Percentiles rank a stretch among this genome's conserved stretches.
phyloP scores from a whole-genome alignment of 2,888 invertebrate species.

The Torymus auratus region DNA sequence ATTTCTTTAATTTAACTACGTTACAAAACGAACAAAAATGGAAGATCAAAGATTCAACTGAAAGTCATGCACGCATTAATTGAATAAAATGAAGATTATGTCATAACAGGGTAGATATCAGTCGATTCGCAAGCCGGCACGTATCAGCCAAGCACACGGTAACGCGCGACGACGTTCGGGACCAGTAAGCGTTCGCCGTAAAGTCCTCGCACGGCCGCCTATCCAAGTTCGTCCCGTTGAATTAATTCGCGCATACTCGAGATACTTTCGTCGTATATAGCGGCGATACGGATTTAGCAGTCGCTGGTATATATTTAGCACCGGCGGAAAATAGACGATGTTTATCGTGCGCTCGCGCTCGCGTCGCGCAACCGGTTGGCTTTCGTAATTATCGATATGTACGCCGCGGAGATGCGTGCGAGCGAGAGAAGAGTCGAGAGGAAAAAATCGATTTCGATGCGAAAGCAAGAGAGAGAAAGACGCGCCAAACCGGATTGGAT shows the following conservation, averaged over 20 bases:
- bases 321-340: constrained; percentile 53
- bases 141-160: no score
- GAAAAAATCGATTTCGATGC: constrained; percentile 12
- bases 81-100: no score
- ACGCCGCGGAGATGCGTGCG: no score
- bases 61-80: no score
- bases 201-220: background rate
- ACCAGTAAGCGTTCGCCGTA: no score
- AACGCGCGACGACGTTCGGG: no score
- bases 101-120: no score
- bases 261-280: constrained; percentile 2
- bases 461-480: background rate
- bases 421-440: background rate
- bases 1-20: no score
- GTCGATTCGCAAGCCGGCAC: no score
- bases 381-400: constrained; percentile 30
- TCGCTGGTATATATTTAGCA: constrained; percentile 70
- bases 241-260: constrained; percentile 24
- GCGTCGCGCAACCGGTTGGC: constrained; percentile 5
- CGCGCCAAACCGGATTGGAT: constrained; percentile 33
- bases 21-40: no score
- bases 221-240: constrained; percentile 13
- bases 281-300: constrained; percentile 70
- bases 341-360: background rate
- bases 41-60: no score